phyloP scores from a whole-genome alignment of 2,797 vertebrate genomes.

The Eulemur mongoz region DNA sequence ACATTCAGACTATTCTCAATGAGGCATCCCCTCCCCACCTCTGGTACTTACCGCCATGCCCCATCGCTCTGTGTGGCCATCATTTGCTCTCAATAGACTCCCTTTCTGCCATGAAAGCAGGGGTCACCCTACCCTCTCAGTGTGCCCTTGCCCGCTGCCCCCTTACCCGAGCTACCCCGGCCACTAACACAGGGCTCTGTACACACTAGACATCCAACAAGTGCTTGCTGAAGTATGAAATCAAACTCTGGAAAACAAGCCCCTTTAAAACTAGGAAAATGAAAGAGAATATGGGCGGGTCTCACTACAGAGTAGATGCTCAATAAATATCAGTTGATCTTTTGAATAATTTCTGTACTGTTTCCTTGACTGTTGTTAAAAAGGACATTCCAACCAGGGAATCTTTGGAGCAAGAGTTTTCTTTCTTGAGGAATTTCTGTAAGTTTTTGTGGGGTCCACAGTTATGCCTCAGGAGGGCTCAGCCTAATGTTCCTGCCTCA shows the following conservation, averaged over 20 bases:
- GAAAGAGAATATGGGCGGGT: background rate
- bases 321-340: background rate
- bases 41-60: background rate
- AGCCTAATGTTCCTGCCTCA: background rate
- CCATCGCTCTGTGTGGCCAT: background rate
- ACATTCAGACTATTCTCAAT: background rate
- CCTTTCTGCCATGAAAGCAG: background rate
- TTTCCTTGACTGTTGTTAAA: background rate
- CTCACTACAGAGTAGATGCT: background rate
- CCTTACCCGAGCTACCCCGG: rapidly evolving
- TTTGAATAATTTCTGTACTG: background rate
- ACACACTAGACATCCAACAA: background rate
- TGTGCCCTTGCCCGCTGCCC: background rate
- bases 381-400: background rate
- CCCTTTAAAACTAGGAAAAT: background rate
- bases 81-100: background rate
- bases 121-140: background rate
- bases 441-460: background rate
- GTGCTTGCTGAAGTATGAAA: background rate
- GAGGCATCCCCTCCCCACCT: background rate
- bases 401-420: background rate
- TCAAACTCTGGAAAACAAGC: background rate
- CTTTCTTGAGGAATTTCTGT: background rate
- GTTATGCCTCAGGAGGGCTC: background rate
- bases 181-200: background rate